Conservation (phyloP, 2,797 vertebrate species). For the Dromococcyx pavoninus region DNA sequence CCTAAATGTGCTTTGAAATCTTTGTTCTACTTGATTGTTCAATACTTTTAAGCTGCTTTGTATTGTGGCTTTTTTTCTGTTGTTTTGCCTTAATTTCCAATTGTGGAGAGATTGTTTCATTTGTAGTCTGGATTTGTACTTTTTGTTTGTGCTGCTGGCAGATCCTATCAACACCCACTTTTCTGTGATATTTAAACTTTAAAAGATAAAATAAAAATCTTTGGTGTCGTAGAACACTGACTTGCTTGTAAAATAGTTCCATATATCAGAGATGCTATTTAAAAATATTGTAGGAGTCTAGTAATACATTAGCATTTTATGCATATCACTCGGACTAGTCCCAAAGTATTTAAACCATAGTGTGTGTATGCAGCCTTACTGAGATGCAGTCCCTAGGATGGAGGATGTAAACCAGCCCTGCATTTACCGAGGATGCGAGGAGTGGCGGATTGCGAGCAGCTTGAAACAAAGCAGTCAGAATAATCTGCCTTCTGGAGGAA, state of each 20-base stretch:
- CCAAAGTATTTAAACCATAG: background rate
- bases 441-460: background rate
- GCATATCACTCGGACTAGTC: constrained; percentile 11
- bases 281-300: constrained; percentile 69
- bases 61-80: background rate
- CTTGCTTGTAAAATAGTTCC: constrained; percentile 59
- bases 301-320: constrained; percentile 63
- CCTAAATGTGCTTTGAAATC: constrained; percentile 38
- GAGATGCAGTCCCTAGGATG: background rate
- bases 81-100: background rate
- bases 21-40: background rate
- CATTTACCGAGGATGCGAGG: background rate
- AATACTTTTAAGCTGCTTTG: background rate
- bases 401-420: background rate
- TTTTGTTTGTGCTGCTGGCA: constrained; percentile 69
- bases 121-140: constrained; percentile 27
- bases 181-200: constrained; percentile 53
- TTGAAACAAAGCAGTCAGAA: background rate
- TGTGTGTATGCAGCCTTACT: background rate
- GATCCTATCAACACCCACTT: constrained; percentile 65
- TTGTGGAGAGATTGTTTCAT: background rate
- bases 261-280: constrained; percentile 44
- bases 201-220: constrained; percentile 56
- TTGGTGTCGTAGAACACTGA: constrained; percentile 51
- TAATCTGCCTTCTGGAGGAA: background rate